Percentiles rank a stretch among this genome's conserved stretches.
Evolutionary conservation across 2,888 invertebrate genomes (phyloP).

Genomic region (Tyria jacobaeae): DNA sequence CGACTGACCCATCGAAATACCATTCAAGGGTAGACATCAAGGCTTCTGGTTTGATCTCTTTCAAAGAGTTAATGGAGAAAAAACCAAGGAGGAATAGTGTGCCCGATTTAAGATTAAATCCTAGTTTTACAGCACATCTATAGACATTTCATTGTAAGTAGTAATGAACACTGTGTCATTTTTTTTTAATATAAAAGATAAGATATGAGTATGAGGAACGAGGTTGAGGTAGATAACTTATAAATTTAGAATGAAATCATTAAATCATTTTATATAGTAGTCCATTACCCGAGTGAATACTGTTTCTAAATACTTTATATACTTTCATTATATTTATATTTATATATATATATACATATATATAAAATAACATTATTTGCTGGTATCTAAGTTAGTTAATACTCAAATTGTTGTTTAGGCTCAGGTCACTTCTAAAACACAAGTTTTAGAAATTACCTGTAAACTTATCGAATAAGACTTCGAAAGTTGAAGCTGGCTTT

Average conservation of each 20-base stretch:
- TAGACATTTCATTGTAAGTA: conserved; percentile 38
- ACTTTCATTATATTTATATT: no score
- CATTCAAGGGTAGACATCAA: conserved; percentile 78
- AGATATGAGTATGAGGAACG: no score
- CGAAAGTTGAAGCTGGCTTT: not conserved
- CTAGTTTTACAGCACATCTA: conserved; percentile 73
- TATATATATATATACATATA: no score
- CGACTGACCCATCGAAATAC: conserved; percentile 80
- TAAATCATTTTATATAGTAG: no score
- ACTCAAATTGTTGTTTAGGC: conserved; percentile 65
- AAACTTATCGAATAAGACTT: conserved; percentile 9
- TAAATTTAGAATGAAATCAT: not conserved
- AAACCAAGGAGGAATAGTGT: conserved; percentile 80
- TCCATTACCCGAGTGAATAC: no score
- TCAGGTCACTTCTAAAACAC: no score
- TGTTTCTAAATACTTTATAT: no score
- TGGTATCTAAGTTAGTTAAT: conserved; percentile 65
- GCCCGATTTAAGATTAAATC: conserved; percentile 78
- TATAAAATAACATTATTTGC: conserved; percentile 68
- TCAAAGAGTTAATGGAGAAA: conserved; percentile 72
- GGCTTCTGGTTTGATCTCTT: conserved; percentile 79
- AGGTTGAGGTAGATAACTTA: no score
- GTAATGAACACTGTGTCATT: not conserved
- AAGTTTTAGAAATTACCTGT: conserved; percentile 15
- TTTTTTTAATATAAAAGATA: not conserved